Percentiles rank a stretch among this genome's conserved stretches.
Evolutionary conservation across 2,888 invertebrate species (phyloP).

Genomic region (Synergus umbraculus): DNA sequence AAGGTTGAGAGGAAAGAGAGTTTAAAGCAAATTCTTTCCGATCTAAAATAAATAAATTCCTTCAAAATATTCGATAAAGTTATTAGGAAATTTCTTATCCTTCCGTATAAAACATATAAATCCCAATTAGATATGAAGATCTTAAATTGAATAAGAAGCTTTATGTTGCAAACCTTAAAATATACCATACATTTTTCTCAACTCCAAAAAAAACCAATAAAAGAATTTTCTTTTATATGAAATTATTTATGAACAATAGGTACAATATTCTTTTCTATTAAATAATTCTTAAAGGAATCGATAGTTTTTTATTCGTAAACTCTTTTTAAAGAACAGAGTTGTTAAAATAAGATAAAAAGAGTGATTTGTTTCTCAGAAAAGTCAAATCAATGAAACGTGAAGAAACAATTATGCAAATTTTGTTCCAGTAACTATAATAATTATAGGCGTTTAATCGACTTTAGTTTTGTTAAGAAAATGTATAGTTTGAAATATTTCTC

Average conservation of each 20-base stretch:
- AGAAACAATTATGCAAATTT: conserved; percentile 15
- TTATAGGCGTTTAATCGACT: neutral
- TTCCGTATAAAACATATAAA: neutral
- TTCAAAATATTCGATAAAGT: neutral
- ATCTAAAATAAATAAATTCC: neutral
- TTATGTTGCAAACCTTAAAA: neutral
- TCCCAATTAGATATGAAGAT: neutral
- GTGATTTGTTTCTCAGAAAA: neutral
- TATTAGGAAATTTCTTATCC: neutral
- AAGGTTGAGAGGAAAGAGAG: neutral
- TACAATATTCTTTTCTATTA: neutral
- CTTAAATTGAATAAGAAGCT: neutral
- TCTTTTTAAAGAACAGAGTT: neutral
- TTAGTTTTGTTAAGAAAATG: neutral
- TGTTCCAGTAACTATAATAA: neutral
- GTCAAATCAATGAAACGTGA: conserved; percentile 8
- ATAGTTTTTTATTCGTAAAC: too few species aligned
- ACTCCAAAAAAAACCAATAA: neutral
- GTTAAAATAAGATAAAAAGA: neutral
- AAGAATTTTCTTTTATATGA: neutral
- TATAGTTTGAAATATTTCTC: too few species aligned
- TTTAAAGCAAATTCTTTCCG: neutral
- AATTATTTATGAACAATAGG: neutral
- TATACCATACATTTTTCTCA: neutral
- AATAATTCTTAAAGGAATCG: too few species aligned